Percentiles rank a stretch among this genome's conserved stretches.
phyloP scores from a whole-genome alignment of 2,113 vertebrate genomes.

The Plecotus auritus region DNA sequence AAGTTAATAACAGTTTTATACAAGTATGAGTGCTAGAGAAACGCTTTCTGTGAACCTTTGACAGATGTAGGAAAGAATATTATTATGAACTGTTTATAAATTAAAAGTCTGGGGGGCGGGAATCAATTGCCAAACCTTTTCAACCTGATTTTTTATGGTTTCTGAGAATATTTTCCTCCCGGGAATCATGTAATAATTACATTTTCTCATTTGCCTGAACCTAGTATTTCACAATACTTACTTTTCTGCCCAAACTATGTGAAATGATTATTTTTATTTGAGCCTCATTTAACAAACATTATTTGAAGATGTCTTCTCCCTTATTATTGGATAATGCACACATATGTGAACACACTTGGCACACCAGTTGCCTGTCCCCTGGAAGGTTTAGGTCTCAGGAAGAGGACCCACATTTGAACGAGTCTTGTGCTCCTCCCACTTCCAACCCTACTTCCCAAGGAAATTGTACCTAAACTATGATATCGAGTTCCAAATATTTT shows the following conservation, averaged over 20 bases:
- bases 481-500: not conserved
- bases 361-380: fast-evolving
- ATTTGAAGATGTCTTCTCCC: not conserved
- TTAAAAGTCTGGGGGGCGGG: not conserved
- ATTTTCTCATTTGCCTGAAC: not conserved
- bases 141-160: not conserved
- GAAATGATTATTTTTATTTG: not conserved
- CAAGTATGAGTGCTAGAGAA: not conserved
- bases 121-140: not conserved
- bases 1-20: not conserved
- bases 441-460: not conserved
- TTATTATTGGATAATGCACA: not conserved
- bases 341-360: not conserved
- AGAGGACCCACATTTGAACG: not conserved
- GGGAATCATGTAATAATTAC: not conserved
- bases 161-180: not conserved
- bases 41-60: not conserved
- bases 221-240: not conserved
- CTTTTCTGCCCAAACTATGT: not conserved
- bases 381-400: not conserved
- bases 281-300: not conserved
- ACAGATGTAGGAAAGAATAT: not conserved
- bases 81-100: not conserved
- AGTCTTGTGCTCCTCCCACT: not conserved
- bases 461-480: not conserved